Evolutionary conservation across 2,113 vertebrate species (phyloP), one percentile per base, ranked within the genome.

Genomic region (Arvicanthis niloticus): DNA sequence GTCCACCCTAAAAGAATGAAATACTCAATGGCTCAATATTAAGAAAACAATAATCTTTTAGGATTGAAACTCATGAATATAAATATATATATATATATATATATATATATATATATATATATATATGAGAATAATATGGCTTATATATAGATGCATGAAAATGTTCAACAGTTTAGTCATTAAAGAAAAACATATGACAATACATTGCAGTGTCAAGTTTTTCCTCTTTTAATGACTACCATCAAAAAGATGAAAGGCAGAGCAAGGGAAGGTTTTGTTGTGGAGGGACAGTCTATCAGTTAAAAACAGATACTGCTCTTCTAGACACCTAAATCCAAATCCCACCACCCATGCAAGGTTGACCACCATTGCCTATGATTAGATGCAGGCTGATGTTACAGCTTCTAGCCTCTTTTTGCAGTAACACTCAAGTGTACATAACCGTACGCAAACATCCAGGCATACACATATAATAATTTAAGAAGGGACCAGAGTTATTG

Each of bases 201-300:
- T 12, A 77, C 2, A 37, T 48, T 3, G n/a, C 48, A 19, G 3
- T 48, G 21, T n/a, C 29, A 65, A 0, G 5, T 45, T 26, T 1
- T 17, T 1, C 42, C 12, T 29, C 7, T 26, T n/a, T 34, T 7
- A 65, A 15, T 65, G 58, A 24, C 7, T 11, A 24, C 7, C 17
- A 13, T 21, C n/a, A 60, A 90, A 31, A 48, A 62, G 17, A 3
- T 62, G 26, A 48, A 37, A 42, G 73, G 3, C 22, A 75, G 40
- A 75, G 10, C 9, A 12, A 5, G 40, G 8, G 21, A 42, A 9
- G 1, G 73, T 45, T 19, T 11, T 75, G 22, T 75, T 75, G 7
- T 15, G 34, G 17, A 48, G 6, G 48, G 10, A 29, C 26, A 48
- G 1, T 48, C 6, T 31, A 31, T 77, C 12, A 48, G 42, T 12